A percentile compares a stretch with the other conserved stretches of the same genome.
These are phyloP conservation scores for Tridacna crocea DNA, from an alignment of 2,888 invertebrate genomes.

Conservation along the genomic window DNA sequence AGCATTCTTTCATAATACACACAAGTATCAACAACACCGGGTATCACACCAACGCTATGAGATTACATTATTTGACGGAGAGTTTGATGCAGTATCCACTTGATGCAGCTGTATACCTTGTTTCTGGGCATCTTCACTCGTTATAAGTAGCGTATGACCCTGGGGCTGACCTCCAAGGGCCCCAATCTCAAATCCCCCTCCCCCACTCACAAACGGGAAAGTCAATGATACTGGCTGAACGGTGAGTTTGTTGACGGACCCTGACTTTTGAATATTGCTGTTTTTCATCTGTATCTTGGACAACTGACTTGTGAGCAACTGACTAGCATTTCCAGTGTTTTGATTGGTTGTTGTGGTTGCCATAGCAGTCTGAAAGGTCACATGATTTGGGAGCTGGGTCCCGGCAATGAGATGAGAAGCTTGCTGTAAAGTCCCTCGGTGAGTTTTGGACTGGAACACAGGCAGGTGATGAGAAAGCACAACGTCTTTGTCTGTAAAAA, in stretches of 20 bases:
- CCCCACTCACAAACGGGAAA: constrained; percentile 69
- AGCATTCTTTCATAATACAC: background rate
- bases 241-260: constrained; percentile 69
- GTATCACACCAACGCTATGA: constrained; percentile 45
- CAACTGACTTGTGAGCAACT: constrained; percentile 68
- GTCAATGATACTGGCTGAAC: constrained; percentile 76
- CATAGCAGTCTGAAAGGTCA: constrained; percentile 50
- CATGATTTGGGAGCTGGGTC: constrained; percentile 57
- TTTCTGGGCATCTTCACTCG: constrained; percentile 68
- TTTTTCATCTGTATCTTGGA: constrained; percentile 73
- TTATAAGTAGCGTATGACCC: constrained; percentile 71
- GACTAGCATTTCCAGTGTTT: constrained; percentile 61
- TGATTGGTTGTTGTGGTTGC: constrained; percentile 48
- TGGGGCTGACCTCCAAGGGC: constrained; percentile 60
- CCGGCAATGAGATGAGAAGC: constrained; percentile 48
- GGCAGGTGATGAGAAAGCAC: constrained; percentile 51
- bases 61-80: constrained; percentile 51
- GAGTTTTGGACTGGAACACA: constrained; percentile 62
- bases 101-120: constrained; percentile 69
- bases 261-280: constrained; percentile 63
- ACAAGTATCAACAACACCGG: constrained; percentile 11
- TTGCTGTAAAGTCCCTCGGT: constrained; percentile 44
- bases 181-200: constrained; percentile 39
- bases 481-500: constrained; percentile 56
- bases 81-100: constrained; percentile 47